Base-by-base conservation (phyloP, 1,140 invertebrate species). In the Zaprionus tsacasi region DNA sequence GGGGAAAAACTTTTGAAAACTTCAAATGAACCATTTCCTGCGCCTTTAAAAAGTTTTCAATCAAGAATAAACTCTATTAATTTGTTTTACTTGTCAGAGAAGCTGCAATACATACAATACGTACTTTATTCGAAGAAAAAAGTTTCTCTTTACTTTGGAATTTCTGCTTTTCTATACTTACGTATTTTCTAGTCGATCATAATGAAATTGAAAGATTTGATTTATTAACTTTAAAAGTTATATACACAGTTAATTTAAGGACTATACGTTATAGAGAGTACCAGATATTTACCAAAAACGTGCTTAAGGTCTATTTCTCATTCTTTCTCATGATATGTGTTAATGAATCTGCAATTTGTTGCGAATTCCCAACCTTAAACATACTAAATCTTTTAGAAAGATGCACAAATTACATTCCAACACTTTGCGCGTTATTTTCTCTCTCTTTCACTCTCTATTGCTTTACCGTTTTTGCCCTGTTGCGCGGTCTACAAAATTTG, bases 401-500 rank as follows among this genome's bases (percentile, higher is more conserved):
- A 17, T 7, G 5, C 38, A 40, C 38, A 48, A 50, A 50, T 50
- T 50, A 50, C 21, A 25, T 50, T 50, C 17, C 17, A 50, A 50
- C 45, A 50, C 45, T 15, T 45, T n/a, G n/a, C n/a, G 17, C 11
- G 8, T 50, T 50, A 17, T 2, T 25, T 11, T 50, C 3, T 17
- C 21, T 25, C 11, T 21, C 10, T 50, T 30, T 30, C 33, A 8
- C 33, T 6, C 33, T 35, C 33, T 35, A 2, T 35, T 40, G 4
- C 38, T 40, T 8, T n/a, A 12, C 7, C 8, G 43, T 48, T 21
- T 50, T 50, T 45, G 7, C 40, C n/a, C 21, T 25, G 45, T 50
- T 50, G 15, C 45, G 45, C 45, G 45, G 45, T 12, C 45, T 50
- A n/a, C 45, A 50, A 50, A 50, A 50, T 50, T 50, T 50, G 45